Conservation (phyloP, 2,113 vertebrate species). For the Cyphomyrus discorhynchus region DNA sequence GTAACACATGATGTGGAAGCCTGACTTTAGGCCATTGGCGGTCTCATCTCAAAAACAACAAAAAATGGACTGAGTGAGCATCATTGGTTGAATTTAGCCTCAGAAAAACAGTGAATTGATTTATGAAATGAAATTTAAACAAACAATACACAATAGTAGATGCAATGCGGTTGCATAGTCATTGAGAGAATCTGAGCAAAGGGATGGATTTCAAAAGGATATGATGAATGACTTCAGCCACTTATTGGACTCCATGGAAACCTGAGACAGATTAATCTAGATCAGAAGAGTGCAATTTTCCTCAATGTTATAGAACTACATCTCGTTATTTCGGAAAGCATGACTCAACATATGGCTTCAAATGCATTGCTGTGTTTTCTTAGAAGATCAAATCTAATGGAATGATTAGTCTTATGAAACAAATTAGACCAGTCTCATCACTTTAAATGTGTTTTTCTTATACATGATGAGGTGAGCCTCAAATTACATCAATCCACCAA, state of each 20-base stretch:
- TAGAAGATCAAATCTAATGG: neutral
- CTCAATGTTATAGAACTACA: conserved; percentile 24
- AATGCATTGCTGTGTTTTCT: conserved; percentile 31
- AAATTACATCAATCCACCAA: neutral
- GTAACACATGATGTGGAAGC: neutral
- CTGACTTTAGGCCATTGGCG: neutral
- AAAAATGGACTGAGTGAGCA: neutral
- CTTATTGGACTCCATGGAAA: neutral
- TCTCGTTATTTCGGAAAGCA: conserved; percentile 12
- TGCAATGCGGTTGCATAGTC: neutral
- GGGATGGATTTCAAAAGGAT: conserved; percentile 16
- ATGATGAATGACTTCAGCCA: conserved; percentile 4
- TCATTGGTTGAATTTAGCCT: neutral
- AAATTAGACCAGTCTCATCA: neutral
- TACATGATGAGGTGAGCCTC: neutral
- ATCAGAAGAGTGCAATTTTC: conserved; percentile 12
- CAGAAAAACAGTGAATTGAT: neutral
- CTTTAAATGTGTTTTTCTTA: conserved; percentile 6
- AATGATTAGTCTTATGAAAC: neutral
- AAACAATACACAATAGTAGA: neutral
- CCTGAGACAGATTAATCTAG: neutral
- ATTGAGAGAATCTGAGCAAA: conserved; percentile 14
- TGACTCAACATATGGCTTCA: conserved; percentile 28
- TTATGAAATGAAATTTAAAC: neutral
- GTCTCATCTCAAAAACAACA: neutral